phyloP scores from a whole-genome alignment of 2,113 vertebrate genomes.

The Artemisiospiza belli region DNA sequence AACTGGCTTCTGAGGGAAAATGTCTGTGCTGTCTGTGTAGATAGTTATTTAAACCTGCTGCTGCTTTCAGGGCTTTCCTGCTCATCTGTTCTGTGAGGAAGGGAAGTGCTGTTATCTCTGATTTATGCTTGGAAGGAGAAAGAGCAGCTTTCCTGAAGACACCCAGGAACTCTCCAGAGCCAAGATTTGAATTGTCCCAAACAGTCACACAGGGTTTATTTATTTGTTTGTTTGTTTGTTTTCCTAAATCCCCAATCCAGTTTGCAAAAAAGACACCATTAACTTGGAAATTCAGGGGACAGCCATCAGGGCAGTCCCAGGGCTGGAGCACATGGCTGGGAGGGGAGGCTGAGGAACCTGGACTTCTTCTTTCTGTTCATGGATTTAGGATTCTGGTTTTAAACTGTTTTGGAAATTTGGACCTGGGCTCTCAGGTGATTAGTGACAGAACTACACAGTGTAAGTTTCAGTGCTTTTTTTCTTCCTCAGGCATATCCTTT shows the following conservation, averaged over 20 bases:
- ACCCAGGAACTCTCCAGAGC: background rate
- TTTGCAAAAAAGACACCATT: background rate
- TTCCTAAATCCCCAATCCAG: background rate
- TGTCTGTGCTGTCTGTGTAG: background rate
- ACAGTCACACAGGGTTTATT: background rate
- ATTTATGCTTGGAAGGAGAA: background rate
- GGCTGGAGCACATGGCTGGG: background rate
- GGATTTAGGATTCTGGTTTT: background rate
- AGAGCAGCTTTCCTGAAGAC: background rate
- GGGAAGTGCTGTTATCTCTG: background rate
- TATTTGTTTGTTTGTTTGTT: background rate
- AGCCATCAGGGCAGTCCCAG: background rate
- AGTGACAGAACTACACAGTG: background rate
- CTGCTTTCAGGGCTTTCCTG: background rate
- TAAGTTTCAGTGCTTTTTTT: background rate
- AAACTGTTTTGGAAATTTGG: background rate
- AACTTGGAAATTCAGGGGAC: background rate
- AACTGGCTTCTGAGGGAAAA: background rate
- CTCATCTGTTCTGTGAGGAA: background rate
- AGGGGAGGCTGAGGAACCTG: background rate
- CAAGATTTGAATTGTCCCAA: background rate
- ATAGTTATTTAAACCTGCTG: background rate
- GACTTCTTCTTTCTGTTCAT: background rate
- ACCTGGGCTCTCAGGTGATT: background rate
- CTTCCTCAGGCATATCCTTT: slow-evolving; percentile 36